These are phyloP conservation scores for Pachymerium ferrugineum DNA, from an alignment of 2,888 invertebrate genomes.

Conservation along the genomic window DNA sequence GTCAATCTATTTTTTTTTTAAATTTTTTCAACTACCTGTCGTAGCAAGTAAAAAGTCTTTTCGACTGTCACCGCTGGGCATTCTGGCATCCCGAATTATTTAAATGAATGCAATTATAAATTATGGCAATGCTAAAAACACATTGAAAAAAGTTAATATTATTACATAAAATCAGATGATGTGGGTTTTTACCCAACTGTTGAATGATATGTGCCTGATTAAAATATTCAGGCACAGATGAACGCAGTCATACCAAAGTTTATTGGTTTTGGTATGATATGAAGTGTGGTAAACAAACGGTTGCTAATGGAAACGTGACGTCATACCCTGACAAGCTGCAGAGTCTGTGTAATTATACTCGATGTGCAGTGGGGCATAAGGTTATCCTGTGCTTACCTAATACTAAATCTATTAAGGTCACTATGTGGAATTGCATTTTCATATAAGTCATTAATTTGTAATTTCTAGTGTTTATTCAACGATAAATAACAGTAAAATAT, in stretches of 20 bases:
- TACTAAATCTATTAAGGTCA: no score
- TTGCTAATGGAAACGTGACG: neutral
- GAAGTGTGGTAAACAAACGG: neutral
- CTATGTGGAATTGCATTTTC: no score
- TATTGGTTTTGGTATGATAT: neutral
- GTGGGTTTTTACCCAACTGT: no score
- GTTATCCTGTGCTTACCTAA: no score
- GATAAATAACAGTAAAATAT: no score
- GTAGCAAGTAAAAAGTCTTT: slow-evolving; percentile 29
- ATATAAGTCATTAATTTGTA: no score
- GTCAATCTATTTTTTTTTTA: neutral
- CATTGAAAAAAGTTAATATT: no score
- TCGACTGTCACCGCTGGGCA: slow-evolving; percentile 25
- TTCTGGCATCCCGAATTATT: neutral
- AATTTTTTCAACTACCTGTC: neutral
- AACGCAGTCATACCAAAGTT: neutral
- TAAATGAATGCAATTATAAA: neutral
- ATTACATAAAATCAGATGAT: no score
- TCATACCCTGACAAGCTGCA: neutral
- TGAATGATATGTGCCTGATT: neutral
- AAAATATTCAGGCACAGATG: neutral
- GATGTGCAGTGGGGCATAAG: no score
- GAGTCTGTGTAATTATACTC: no score
- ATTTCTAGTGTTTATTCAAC: no score
- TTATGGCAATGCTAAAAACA: neutral